Evolutionary conservation across 1,140 invertebrate species (phyloP).

Genomic region (Pissodes strobi): DNA sequence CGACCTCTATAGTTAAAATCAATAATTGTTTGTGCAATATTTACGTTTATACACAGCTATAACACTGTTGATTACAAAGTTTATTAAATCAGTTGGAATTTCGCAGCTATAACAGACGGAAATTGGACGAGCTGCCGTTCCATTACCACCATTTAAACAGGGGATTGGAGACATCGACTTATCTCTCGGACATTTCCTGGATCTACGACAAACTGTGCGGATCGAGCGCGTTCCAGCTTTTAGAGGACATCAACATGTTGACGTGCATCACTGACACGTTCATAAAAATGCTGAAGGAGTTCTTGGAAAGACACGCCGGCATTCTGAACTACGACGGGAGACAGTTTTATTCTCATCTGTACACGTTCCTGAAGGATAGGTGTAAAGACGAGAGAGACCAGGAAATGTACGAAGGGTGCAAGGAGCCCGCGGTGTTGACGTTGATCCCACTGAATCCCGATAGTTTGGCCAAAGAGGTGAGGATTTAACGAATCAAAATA

Average conservation of each 20-base stretch:
- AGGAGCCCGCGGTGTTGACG: slow-evolving; percentile 60
- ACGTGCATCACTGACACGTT: slow-evolving; percentile 60
- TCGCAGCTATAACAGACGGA: slow-evolving; percentile 75
- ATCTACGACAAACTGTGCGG: slow-evolving; percentile 74
- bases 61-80: too few species aligned
- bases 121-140: slow-evolving; percentile 81
- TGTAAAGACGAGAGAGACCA: background rate
- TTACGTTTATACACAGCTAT: too few species aligned
- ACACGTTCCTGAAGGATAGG: slow-evolving; percentile 59
- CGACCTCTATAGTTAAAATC: too few species aligned
- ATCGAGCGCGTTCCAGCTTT: slow-evolving; percentile 66
- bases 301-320: slow-evolving; percentile 68
- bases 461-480: slow-evolving; percentile 23
- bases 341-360: slow-evolving; percentile 74
- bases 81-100: too few species aligned
- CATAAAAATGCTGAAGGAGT: slow-evolving; percentile 64
- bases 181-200: slow-evolving; percentile 71
- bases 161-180: slow-evolving; percentile 51
- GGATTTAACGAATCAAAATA: background rate
- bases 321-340: slow-evolving; percentile 74
- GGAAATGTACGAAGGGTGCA: slow-evolving; percentile 4
- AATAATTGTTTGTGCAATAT: too few species aligned
- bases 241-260: slow-evolving; percentile 68
- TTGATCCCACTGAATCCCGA: slow-evolving; percentile 59
- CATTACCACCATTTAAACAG: slow-evolving; percentile 59